Base-by-base conservation (phyloP, 1,140 invertebrate species). In the Drosophila parabipectinata region DNA sequence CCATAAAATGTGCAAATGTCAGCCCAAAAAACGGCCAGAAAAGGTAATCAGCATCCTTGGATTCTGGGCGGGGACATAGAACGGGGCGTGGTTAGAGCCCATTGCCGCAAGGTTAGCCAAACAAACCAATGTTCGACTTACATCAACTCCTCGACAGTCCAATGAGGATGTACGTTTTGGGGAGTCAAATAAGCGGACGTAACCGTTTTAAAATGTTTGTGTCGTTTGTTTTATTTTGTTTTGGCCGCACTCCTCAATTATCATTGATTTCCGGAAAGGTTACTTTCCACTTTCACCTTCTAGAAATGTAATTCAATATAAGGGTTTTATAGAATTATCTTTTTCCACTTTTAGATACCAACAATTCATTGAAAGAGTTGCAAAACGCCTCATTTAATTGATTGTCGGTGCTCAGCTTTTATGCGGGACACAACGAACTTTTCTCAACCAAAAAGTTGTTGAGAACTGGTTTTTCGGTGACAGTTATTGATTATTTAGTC, bases 401-500 rank as follows among this genome's bases (percentile, higher is more conserved):
- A 60, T 58, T 68, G 56, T 24, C 44, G 0, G 41, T 10, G 2
- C 14, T 18, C 18, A 2, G 44, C 15, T 60, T 48, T 28, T 62
- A 48, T 62, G 73, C 62, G 60, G 64, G 66, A 55, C 18, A 18
- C 18, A 18, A 18, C 18, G 18, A 18, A 18, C 78, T 77, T 77
- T 59, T 30, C 48, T n/a, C 30, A 51, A 21, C 30, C 44, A 32
- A 74, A 69, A 66, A 34, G 62, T 82, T 63, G 12, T n/a, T 55
- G 24, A 55, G 39, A 61, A 53, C 63, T 74, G 30, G 74, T 45
- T 59, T 37, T 63, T 60, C 41, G 72, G 75, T 83, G 79, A 84
- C 79, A 82, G 79, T 79, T 82, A 82, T 82, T 82, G 80, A 82
- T 82, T 82, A 84, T 82, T 84, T 71, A 71, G 75, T 26, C 56